Base-by-base conservation (phyloP, 2,113 vertebrate genomes). In the Megaceryle torquata region DNA sequence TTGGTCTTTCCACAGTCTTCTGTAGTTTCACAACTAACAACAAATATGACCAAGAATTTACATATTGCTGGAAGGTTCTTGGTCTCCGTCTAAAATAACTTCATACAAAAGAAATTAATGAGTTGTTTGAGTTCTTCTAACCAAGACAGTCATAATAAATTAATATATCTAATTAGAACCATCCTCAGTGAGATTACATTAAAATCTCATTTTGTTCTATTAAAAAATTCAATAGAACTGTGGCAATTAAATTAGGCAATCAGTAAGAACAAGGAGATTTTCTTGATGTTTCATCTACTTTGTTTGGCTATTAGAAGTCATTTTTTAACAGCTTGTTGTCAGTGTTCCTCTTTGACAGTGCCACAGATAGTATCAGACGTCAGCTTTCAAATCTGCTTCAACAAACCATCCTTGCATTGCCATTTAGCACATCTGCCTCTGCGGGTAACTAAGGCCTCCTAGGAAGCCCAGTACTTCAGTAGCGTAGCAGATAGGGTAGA, bases 121-220 rank as follows among this genome's bases (percentile, higher is more conserved):
- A 95, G 48, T 31, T 94, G n/a, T 77, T 96, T 88, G 72, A 93
- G 26, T 79, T 93, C 80, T 86, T 94, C 65, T 75, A 93, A 90
- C 53, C 41, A 92, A 78, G 86, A 95, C 96, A 96, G 53, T 96
- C 71, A 96, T 94, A 96, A 97, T 97, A 98, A 97, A 97, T 98
- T 98, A 97, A 97, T 97, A 96, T 70, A 93, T 89, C 93, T 95
- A 97, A 96, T 97, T 97, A 97, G 77, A 90, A 91, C 59, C 86
- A 97, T 92, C 76, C 81, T 97, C 93, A 86, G 75, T 94, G 95
- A 97, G 93, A 97, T 97, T 91, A 96, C 95, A 98, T 98, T 98
- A 98, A 98, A 98, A 97, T 95, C 95, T 97, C 96, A 98, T 98
- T 98, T 98, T 85, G 89, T 96, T 96, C 97, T 97, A 97, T 97